Conservation (phyloP, 1,140 invertebrate species). For the Ericerus pela region DNA sequence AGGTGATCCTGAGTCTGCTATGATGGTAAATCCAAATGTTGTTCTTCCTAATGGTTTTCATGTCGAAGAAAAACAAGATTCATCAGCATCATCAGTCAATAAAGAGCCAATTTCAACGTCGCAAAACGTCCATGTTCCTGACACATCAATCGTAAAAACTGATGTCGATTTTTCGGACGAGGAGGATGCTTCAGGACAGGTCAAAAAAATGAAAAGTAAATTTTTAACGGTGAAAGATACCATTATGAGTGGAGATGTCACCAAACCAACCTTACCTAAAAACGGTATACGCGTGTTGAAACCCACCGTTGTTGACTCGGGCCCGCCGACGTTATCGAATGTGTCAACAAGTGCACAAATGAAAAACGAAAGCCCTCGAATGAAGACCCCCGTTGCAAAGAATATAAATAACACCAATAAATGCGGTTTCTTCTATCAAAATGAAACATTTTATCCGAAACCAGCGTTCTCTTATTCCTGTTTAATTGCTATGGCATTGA, state of each 20-base stretch:
- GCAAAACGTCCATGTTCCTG: not conserved
- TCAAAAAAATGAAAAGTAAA: not conserved
- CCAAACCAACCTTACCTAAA: not conserved
- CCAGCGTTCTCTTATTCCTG: constrained; percentile 96
- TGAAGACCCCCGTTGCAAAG: not conserved
- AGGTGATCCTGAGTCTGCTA: constrained; percentile 45
- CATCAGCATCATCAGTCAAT: no score
- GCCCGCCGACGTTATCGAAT: not conserved
- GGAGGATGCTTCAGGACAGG: not conserved
- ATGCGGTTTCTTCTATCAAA: constrained; percentile 26
- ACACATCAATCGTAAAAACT: no score
- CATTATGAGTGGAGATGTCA: not conserved
- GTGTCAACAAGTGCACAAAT: not conserved
- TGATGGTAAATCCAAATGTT: constrained; percentile 65
- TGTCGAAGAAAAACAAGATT: constrained; percentile 26
- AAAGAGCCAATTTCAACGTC: constrained; percentile 20
- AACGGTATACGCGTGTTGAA: not conserved
- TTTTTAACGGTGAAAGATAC: not conserved
- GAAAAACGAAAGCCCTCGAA: not conserved
- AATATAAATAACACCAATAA: not conserved
- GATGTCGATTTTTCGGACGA: not conserved
- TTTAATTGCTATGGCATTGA: constrained; percentile 91
- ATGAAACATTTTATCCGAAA: constrained; percentile 63
- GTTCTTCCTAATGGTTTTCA: constrained; percentile 35
- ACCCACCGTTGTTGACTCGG: not conserved